These are phyloP conservation scores for Drosophila atripex DNA, from an alignment of 2,888 invertebrate species.

Conservation along the genomic window DNA sequence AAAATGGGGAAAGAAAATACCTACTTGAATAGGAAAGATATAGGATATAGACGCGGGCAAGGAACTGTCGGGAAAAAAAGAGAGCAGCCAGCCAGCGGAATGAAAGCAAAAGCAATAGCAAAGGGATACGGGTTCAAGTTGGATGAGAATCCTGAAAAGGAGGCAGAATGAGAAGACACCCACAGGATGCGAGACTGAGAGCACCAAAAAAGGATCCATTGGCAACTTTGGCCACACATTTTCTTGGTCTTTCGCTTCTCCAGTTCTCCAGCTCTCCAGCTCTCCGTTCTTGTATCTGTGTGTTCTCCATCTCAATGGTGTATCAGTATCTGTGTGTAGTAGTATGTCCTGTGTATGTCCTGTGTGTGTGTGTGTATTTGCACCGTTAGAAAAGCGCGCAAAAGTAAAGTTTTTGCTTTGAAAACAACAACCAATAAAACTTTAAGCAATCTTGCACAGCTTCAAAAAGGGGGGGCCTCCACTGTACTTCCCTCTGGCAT, in stretches of 20 bases:
- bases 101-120: conserved; percentile 23
- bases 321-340: background rate
- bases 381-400: conserved; percentile 66
- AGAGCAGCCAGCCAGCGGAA: background rate
- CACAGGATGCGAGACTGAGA: conserved; percentile 13
- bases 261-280: background rate
- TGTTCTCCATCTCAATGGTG: background rate
- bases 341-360: background rate
- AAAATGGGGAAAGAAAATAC: conserved; percentile 2
- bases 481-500: conserved; percentile 21
- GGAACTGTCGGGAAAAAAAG: conserved; percentile 3
- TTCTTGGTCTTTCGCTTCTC: conserved; percentile 1
- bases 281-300: background rate
- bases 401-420: conserved; percentile 77
- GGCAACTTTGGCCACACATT: conserved; percentile 39
- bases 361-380: conserved; percentile 5
- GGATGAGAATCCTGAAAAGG: background rate
- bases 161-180: conserved; percentile 1
- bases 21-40: conserved; percentile 1
- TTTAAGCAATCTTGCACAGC: conserved; percentile 79
- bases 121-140: conserved; percentile 2
- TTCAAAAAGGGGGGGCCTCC: conserved; percentile 6
- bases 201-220: conserved; percentile 27
- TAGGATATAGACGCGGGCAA: conserved; percentile 3
- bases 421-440: conserved; percentile 81